phyloP scores from a whole-genome alignment of 2,888 invertebrate genomes.

The Drosophila pseudotakahashii region DNA sequence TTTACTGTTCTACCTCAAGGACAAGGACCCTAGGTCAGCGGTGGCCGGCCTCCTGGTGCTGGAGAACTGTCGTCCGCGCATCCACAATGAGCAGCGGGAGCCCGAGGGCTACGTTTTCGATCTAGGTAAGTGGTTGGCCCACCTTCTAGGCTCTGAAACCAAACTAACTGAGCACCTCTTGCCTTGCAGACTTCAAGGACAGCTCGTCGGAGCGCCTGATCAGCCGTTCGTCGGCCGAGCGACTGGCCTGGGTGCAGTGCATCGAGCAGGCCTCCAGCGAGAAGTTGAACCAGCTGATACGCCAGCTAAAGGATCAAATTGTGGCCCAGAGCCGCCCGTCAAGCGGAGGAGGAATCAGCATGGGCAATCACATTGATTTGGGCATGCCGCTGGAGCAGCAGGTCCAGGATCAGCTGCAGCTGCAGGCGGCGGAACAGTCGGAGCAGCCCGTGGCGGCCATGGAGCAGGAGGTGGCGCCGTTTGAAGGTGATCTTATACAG shows the following conservation, averaged over 20 bases:
- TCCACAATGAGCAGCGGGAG: slow-evolving; percentile 86
- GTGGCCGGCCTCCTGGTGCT: slow-evolving; percentile 94
- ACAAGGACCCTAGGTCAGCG: slow-evolving; percentile 94
- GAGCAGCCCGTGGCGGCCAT: neutral
- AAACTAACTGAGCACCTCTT: no score
- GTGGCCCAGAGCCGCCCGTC: neutral
- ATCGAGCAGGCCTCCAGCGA: slow-evolving; percentile 94
- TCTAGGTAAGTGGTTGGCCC: slow-evolving; percentile 86
- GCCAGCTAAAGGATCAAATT: slow-evolving; percentile 86
- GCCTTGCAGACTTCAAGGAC: slow-evolving; percentile 90
- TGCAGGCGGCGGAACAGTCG: slow-evolving; percentile 5
- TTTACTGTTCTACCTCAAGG: slow-evolving; percentile 96
- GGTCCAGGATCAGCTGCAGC: slow-evolving; percentile 1
- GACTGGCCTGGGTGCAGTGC: slow-evolving; percentile 93
- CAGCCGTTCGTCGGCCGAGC: slow-evolving; percentile 91
- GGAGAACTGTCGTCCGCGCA: slow-evolving; percentile 93
- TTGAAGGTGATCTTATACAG: slow-evolving; percentile 87
- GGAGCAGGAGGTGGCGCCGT: slow-evolving; percentile 64
- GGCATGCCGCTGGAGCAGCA: slow-evolving; percentile 82
- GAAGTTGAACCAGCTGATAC: slow-evolving; percentile 90
- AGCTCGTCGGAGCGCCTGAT: slow-evolving; percentile 92
- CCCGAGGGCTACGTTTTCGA: slow-evolving; percentile 92
- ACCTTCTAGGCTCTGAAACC: no score
- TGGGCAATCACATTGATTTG: slow-evolving; percentile 85
- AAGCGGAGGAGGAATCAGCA: slow-evolving; percentile 13